phyloP scores from a whole-genome alignment of 2,113 vertebrate genomes.

The Amphiprion percula region DNA sequence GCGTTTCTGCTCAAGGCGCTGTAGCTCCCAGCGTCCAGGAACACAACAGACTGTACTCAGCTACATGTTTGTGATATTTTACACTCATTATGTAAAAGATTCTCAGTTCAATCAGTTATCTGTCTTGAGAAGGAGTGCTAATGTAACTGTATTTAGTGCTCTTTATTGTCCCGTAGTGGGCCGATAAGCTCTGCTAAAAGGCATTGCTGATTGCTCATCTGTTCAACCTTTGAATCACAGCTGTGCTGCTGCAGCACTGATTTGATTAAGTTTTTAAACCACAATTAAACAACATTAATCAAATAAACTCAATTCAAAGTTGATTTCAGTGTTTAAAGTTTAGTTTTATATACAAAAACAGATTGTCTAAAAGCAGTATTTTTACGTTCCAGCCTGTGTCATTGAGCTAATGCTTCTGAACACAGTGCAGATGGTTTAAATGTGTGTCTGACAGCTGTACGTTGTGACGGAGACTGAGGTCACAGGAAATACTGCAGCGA shows the following conservation, averaged over 20 bases:
- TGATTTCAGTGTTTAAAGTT: no score
- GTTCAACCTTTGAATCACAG: no score
- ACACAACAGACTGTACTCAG: not conserved
- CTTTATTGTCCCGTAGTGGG: not conserved
- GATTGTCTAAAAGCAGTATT: no score
- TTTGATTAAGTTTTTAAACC: no score
- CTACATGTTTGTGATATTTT: no score
- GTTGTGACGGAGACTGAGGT: not conserved
- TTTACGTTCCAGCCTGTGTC: not conserved
- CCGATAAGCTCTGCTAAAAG: slow-evolving; percentile 1
- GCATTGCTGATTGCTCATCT: no score
- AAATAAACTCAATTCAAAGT: no score
- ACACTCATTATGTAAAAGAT: not conserved
- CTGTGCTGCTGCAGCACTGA: no score
- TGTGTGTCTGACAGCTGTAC: not conserved
- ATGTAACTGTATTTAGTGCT: not conserved
- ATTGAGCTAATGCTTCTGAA: not conserved
- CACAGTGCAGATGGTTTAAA: not conserved
- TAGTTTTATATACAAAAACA: no score
- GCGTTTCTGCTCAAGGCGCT: not conserved
- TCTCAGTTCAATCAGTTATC: no score
- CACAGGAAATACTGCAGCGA: not conserved
- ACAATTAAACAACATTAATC: no score
- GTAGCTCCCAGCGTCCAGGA: not conserved
- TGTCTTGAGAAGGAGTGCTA: no score